phyloP scores from a whole-genome alignment of 2,797 vertebrate species.

The Falco berigora region DNA sequence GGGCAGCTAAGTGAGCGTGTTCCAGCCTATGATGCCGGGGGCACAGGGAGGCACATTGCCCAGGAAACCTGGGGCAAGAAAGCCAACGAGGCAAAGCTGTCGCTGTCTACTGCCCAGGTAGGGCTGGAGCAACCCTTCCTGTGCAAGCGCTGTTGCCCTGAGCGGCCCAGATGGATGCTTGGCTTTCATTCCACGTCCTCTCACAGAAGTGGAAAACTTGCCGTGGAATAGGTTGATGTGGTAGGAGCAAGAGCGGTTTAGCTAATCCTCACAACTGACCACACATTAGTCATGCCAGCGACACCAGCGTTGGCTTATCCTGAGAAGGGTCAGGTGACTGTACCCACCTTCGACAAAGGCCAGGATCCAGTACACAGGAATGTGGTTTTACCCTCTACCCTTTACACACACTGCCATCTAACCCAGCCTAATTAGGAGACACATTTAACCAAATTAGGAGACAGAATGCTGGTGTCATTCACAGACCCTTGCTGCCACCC shows the following conservation, averaged over 20 bases:
- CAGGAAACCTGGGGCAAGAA: neutral
- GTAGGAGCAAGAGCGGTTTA: neutral
- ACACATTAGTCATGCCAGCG: neutral
- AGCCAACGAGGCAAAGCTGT: neutral
- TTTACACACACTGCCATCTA: no score
- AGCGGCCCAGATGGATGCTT: neutral
- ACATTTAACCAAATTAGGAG: neutral
- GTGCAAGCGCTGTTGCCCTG: neutral
- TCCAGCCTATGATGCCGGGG: neutral
- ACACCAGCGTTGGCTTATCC: neutral
- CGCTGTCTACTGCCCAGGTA: neutral
- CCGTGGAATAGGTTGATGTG: neutral
- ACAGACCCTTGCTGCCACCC: neutral
- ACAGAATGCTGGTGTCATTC: neutral
- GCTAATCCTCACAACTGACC: neutral
- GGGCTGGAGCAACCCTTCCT: neutral
- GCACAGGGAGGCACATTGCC: neutral
- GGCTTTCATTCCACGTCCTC: neutral
- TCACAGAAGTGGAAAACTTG: neutral
- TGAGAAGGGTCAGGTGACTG: neutral
- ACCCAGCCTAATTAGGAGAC: neutral
- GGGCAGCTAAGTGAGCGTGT: neutral
- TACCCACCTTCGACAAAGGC: neutral
- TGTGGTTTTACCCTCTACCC: neutral
- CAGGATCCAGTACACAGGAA: neutral